Evolutionary conservation across 2,113 vertebrate genomes (phyloP).

Genomic region (Protobothrops flavoviridis): DNA sequence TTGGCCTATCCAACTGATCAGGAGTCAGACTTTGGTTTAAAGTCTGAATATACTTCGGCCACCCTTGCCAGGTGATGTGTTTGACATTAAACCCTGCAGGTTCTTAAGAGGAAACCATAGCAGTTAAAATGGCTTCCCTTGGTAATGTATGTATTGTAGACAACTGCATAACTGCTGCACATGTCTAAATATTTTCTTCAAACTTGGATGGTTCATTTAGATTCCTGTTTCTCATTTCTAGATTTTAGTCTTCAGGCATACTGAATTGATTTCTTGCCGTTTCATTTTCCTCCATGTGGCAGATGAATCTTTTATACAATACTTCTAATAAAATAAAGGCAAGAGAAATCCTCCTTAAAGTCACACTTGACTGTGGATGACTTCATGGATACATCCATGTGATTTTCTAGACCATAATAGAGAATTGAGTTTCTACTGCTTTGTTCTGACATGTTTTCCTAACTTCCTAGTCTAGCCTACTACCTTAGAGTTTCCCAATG

Average conservation of each 20-base stretch:
- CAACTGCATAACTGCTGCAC: background rate
- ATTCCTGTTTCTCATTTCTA: background rate
- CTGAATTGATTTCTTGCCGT: background rate
- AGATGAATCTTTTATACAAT: background rate
- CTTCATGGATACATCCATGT: background rate
- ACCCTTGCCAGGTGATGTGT: background rate
- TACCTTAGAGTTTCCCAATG: background rate
- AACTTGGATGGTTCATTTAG: background rate
- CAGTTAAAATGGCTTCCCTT: background rate
- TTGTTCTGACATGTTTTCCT: background rate
- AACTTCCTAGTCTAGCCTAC: background rate
- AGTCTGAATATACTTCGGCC: background rate
- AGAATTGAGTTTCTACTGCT: background rate
- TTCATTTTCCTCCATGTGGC: background rate
- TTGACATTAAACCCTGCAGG: background rate
- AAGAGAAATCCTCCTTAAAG: background rate
- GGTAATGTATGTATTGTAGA: background rate
- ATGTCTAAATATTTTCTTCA: background rate
- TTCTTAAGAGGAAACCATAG: background rate
- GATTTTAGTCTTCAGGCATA: background rate
- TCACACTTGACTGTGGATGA: background rate
- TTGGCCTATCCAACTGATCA: background rate
- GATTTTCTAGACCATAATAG: background rate
- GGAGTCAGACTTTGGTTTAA: background rate
- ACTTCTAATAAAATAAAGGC: background rate